Base-by-base conservation (phyloP, 2,888 invertebrate genomes). In the Perdita meconis region DNA sequence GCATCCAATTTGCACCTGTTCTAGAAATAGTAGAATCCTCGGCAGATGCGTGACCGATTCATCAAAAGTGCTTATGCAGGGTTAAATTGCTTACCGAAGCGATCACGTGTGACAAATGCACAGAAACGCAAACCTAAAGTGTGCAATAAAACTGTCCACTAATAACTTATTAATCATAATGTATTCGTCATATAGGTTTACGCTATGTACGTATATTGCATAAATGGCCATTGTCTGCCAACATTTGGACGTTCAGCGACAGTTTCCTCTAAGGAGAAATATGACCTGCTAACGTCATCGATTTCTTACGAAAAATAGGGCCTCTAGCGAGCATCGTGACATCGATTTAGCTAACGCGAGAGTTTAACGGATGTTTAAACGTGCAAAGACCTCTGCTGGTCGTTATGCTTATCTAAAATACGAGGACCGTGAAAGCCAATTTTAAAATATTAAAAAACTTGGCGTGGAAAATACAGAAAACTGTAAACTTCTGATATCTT, bases 231-330 rank as follows among this genome's bases (percentile, higher is more conserved):
- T 8, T 47, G 24, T 56, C 22, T 19, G 47, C n/a, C 55, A 44
- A n/a, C 5, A 34, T 36, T 34, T 4, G 22, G 16, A 24, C 40
- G 38, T 26, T 59, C 53, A 26, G 36, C 24, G 55, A 42, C 22
- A 13, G 13, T 61, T 56, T 51, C 13, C 26, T 16, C 16, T 38
- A 38, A 6, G 19, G 24, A 44, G 53, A 22, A 53, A 53, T n/a
- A 50, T 34, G 64, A 64, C 71, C 74, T 59, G 44, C 22, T 53
- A 51, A 10, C 53, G 59, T 69, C 57, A 74, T 74, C 30, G 74
- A 74, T 74, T 74, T 74, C 74, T 70, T 59, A 64, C 38, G 63
- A 64, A 64, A 64, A 51, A 42, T 22, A 30, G 1, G 64, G 13
- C 57, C 42, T 64, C 36, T 30, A 24, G 34, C 51, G 34, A 50